phyloP scores from a whole-genome alignment of 2,888 invertebrate genomes.

The Cybosia mesomella region DNA sequence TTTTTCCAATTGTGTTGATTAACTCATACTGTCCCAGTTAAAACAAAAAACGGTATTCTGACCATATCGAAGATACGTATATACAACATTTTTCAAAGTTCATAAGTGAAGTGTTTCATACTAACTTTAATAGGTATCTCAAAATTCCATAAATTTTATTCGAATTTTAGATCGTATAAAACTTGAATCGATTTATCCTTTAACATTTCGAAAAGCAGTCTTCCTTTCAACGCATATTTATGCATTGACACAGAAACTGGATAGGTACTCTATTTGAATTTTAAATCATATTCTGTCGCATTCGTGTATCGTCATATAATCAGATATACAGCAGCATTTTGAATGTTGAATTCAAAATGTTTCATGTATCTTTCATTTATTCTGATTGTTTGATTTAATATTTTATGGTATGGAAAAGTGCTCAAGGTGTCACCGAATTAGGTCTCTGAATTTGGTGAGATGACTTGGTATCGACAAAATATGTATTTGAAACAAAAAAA shows the following conservation, averaged over 20 bases:
- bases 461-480: too few relatives aligned
- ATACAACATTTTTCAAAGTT: not conserved
- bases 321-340: slow-evolving; percentile 29
- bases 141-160: too few relatives aligned
- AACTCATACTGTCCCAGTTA: too few relatives aligned
- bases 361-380: slow-evolving; percentile 13
- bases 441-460: too few relatives aligned
- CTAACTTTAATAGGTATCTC: not conserved
- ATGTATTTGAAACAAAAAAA: too few relatives aligned
- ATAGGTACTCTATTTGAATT: slow-evolving; percentile 41
- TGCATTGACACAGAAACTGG: slow-evolving; percentile 22
- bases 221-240: slow-evolving; percentile 13
- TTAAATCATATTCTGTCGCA: slow-evolving; percentile 36
- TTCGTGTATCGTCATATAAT: slow-evolving; percentile 17
- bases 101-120: too few relatives aligned
- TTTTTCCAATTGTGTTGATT: too few relatives aligned
- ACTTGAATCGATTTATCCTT: not conserved
- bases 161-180: not conserved
- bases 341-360: not conserved
- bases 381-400: not conserved
- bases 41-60: too few relatives aligned
- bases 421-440: too few relatives aligned
- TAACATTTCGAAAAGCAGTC: not conserved
- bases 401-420: too few relatives aligned
- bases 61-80: too few relatives aligned